Percentiles rank a stretch among this genome's conserved stretches.
Evolutionary conservation across 2,888 invertebrate species (phyloP).

Genomic region (Ophion obscuratus): DNA sequence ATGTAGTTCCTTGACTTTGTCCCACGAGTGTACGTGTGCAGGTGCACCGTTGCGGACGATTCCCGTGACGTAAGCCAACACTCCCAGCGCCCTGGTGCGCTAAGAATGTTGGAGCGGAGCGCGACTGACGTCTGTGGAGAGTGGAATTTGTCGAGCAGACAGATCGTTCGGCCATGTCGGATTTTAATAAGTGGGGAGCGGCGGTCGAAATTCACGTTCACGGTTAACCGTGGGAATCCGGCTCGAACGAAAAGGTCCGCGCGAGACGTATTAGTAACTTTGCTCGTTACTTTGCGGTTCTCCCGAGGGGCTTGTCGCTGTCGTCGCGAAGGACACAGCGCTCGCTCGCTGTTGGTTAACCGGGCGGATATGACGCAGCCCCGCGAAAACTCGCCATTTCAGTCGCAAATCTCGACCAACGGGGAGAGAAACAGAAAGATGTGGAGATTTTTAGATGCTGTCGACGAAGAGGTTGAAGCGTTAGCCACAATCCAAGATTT

Average conservation of each 20-base stretch:
- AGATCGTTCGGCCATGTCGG: background rate
- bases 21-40: background rate
- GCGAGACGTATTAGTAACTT: background rate
- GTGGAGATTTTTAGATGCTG: background rate
- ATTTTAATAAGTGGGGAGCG: background rate
- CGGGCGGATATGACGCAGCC: conserved; percentile 59
- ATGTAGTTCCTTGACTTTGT: background rate
- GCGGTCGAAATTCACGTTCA: conserved; percentile 51
- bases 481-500: too few species aligned
- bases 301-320: conserved; percentile 1
- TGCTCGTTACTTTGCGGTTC: background rate
- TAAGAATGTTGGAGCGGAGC: background rate
- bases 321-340: conserved; percentile 49
- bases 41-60: background rate
- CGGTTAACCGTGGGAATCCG: conserved; percentile 49
- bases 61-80: conserved; percentile 12
- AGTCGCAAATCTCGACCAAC: background rate
- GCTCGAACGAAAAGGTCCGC: conserved; percentile 7
- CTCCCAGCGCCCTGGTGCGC: background rate
- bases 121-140: background rate
- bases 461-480: too few species aligned
- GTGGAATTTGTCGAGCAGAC: background rate
- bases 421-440: background rate
- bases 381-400: conserved; percentile 36
- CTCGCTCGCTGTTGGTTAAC: conserved; percentile 46